Evolutionary conservation across 2,888 invertebrate genomes (phyloP).

Genomic region (Eurois occulta): DNA sequence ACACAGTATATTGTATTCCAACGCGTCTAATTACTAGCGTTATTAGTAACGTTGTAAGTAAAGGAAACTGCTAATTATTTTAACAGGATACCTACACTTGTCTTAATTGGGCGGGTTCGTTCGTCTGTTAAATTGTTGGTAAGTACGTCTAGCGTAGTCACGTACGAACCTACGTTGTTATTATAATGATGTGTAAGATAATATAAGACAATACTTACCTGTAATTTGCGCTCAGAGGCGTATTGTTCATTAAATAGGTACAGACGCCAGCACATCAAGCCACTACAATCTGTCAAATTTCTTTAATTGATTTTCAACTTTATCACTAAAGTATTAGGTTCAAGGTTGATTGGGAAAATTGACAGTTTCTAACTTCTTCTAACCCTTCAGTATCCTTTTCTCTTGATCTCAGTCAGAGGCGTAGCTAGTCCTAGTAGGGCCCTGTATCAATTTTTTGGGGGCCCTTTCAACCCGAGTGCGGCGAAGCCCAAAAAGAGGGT

Average conservation of each 20-base stretch:
- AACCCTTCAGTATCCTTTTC: too few relatives aligned
- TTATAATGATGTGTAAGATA: neutral
- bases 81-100: constrained; percentile 50
- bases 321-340: too few relatives aligned
- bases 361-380: too few relatives aligned
- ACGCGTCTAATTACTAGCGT: constrained; percentile 12
- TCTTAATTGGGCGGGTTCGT: constrained; percentile 39
- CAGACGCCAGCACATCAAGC: too few relatives aligned
- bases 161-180: neutral
- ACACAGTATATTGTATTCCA: neutral
- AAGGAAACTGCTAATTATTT: constrained; percentile 54
- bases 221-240: neutral
- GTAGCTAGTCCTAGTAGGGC: too few relatives aligned
- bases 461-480: too few relatives aligned
- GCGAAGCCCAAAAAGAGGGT: too few relatives aligned
- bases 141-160: constrained; percentile 1
- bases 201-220: constrained; percentile 4
- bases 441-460: too few relatives aligned
- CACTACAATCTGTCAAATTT: too few relatives aligned
- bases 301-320: too few relatives aligned
- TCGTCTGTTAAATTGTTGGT: constrained; percentile 34
- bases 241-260: neutral
- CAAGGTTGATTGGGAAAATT: too few relatives aligned
- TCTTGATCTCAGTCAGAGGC: too few relatives aligned
- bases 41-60: constrained; percentile 19